phyloP scores from a whole-genome alignment of 2,888 invertebrate species.

The Himalopsyche tibetana region DNA sequence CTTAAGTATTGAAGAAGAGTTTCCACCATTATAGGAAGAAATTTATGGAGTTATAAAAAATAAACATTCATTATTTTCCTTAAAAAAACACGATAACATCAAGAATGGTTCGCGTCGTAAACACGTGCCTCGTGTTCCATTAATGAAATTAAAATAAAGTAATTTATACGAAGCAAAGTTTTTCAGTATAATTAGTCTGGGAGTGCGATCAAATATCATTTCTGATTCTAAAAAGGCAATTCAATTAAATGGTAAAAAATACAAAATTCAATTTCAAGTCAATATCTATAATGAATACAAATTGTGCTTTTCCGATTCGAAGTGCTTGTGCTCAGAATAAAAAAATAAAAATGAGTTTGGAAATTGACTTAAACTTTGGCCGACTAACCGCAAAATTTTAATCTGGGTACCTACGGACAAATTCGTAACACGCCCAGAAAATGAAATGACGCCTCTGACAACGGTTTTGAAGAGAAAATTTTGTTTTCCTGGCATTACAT shows the following conservation, averaged over 20 bases:
- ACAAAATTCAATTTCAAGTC: slow-evolving; percentile 33
- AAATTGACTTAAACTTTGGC: slow-evolving; percentile 39
- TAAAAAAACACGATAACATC: background rate
- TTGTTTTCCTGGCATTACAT: background rate
- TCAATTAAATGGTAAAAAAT: slow-evolving; percentile 17
- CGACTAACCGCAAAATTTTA: slow-evolving; percentile 40
- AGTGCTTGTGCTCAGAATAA: slow-evolving; percentile 38
- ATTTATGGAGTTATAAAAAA: slow-evolving; percentile 18
- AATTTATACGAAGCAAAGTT: slow-evolving; percentile 23
- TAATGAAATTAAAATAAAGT: slow-evolving; percentile 41
- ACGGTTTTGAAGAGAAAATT: background rate
- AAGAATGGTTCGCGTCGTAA: slow-evolving; percentile 3
- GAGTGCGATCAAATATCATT: slow-evolving; percentile 35
- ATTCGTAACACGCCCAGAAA: background rate
- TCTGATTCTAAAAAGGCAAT: slow-evolving; percentile 35
- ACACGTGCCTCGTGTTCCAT: slow-evolving; percentile 24
- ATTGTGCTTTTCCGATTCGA: slow-evolving; percentile 25
- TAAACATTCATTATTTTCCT: no score
- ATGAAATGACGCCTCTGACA: slow-evolving; percentile 1
- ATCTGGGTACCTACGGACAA: slow-evolving; percentile 7
- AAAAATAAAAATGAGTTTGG: slow-evolving; percentile 28
- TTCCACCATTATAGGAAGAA: background rate
- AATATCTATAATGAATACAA: slow-evolving; percentile 43
- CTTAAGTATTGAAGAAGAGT: slow-evolving; percentile 16
- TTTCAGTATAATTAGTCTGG: slow-evolving; percentile 5